These are phyloP conservation scores for Bucco capensis DNA, from an alignment of 2,113 vertebrate species.

Conservation along the genomic window DNA sequence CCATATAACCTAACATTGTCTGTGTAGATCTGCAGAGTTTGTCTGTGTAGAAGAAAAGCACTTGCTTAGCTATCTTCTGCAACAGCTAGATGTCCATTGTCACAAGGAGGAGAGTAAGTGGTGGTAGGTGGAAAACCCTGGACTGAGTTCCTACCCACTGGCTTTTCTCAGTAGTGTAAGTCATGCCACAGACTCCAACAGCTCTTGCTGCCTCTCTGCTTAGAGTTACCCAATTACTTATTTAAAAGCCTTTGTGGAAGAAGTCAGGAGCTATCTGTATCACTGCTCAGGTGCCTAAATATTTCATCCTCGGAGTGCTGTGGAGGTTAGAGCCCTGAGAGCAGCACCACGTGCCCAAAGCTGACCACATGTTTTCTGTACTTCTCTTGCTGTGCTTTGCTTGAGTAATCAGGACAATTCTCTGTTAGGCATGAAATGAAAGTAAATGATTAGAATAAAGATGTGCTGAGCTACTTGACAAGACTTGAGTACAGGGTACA, in stretches of 20 bases:
- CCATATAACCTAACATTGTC: neutral
- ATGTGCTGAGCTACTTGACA: constrained; percentile 60
- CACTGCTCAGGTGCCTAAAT: neutral
- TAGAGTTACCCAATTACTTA: neutral
- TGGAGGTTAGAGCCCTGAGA: neutral
- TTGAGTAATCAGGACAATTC: constrained; percentile 49
- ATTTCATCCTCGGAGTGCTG: neutral
- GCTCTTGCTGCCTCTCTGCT: neutral
- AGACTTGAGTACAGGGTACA: constrained; percentile 40
- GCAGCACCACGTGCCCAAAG: neutral
- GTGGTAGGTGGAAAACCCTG: accelerated
- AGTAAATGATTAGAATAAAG: constrained; percentile 55
- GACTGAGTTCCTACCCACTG: neutral
- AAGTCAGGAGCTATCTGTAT: neutral
- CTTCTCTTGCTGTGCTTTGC: constrained; percentile 20
- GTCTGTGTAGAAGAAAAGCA: neutral
- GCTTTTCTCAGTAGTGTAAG: neutral
- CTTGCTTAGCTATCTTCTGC: neutral
- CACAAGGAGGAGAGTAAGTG: accelerated
- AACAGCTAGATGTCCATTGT: accelerated
- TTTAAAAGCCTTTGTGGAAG: neutral
- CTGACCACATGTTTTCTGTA: neutral
- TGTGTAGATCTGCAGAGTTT: neutral
- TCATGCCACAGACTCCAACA: neutral
- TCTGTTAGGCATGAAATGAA: constrained; percentile 36